These are phyloP conservation scores for Morpho helenor DNA, from an alignment of 2,888 invertebrate species.

Conservation along the genomic window DNA sequence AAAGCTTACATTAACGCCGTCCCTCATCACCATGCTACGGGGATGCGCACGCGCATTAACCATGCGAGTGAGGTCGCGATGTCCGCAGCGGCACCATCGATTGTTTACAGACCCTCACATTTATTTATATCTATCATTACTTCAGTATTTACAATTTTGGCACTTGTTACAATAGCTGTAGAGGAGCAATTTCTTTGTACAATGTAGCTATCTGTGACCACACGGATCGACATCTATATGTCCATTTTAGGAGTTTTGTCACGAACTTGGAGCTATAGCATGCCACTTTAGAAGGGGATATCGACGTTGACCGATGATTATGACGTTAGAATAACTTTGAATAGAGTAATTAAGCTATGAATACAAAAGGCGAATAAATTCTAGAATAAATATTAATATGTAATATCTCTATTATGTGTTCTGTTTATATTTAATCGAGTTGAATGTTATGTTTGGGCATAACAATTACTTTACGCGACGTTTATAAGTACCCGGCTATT, in stretches of 20 bases:
- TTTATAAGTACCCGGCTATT: no score
- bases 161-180: slow-evolving; percentile 45
- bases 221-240: slow-evolving; percentile 55
- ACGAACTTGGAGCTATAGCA: slow-evolving; percentile 59
- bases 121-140: slow-evolving; percentile 43
- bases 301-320: slow-evolving; percentile 70
- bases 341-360: slow-evolving; percentile 71
- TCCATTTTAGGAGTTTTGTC: slow-evolving; percentile 70
- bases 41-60: slow-evolving; percentile 59
- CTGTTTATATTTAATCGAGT: slow-evolving; percentile 18
- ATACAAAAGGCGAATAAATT: slow-evolving; percentile 56
- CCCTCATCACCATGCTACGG: slow-evolving; percentile 64
- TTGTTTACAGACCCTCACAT: slow-evolving; percentile 59
- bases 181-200: slow-evolving; percentile 30
- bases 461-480: no score
- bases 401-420: slow-evolving; percentile 43
- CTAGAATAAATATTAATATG: slow-evolving; percentile 50
- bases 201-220: slow-evolving; percentile 43
- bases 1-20: slow-evolving; percentile 44
- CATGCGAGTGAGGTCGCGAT: slow-evolving; percentile 58
- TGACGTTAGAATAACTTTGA: slow-evolving; percentile 76
- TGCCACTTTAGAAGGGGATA: slow-evolving; percentile 61
- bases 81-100: slow-evolving; percentile 58
- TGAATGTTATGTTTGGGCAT: neutral
- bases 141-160: slow-evolving; percentile 42